Conservation (phyloP, 2,797 vertebrate genomes). For the Philypnodon macrostomus region DNA sequence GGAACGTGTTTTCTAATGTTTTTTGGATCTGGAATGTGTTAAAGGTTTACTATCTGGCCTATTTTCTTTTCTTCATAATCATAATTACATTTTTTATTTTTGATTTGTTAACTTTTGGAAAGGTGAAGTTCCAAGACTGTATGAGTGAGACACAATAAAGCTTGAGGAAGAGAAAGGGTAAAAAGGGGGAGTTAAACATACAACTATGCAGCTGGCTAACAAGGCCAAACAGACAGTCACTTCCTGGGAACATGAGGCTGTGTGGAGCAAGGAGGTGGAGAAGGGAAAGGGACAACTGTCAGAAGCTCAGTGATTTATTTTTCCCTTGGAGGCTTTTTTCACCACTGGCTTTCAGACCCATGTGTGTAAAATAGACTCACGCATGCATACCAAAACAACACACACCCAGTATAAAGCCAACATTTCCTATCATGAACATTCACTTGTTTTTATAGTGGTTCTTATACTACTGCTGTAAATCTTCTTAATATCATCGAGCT, state of each 20-base stretch:
- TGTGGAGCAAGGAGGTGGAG: slow-evolving; percentile 68
- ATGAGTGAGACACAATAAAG: slow-evolving; percentile 53
- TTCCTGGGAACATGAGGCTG: slow-evolving; percentile 72
- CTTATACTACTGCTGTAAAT: slow-evolving; percentile 70
- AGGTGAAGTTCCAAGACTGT: slow-evolving; percentile 32
- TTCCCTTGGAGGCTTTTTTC: slow-evolving; percentile 74
- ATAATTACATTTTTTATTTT: not conserved
- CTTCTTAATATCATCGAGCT: slow-evolving; percentile 66
- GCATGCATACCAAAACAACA: slow-evolving; percentile 51
- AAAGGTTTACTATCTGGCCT: slow-evolving; percentile 18
- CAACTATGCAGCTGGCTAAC: slow-evolving; percentile 73
- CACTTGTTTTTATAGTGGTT: slow-evolving; percentile 65
- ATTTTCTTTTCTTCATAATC: slow-evolving; percentile 22
- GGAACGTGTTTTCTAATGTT: slow-evolving; percentile 5
- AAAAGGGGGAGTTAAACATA: slow-evolving; percentile 45
- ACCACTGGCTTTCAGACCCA: slow-evolving; percentile 68
- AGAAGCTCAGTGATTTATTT: slow-evolving; percentile 73
- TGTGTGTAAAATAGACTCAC: slow-evolving; percentile 66
- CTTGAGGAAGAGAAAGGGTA: slow-evolving; percentile 25
- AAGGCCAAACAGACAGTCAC: slow-evolving; percentile 74
- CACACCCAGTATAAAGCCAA: slow-evolving; percentile 62
- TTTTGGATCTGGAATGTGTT: slow-evolving; percentile 21
- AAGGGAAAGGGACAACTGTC: slow-evolving; percentile 77
- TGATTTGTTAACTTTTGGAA: slow-evolving; percentile 35
- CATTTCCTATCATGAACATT: slow-evolving; percentile 61